Conservation (phyloP, 1,140 invertebrate species). For the Solen grandis region DNA sequence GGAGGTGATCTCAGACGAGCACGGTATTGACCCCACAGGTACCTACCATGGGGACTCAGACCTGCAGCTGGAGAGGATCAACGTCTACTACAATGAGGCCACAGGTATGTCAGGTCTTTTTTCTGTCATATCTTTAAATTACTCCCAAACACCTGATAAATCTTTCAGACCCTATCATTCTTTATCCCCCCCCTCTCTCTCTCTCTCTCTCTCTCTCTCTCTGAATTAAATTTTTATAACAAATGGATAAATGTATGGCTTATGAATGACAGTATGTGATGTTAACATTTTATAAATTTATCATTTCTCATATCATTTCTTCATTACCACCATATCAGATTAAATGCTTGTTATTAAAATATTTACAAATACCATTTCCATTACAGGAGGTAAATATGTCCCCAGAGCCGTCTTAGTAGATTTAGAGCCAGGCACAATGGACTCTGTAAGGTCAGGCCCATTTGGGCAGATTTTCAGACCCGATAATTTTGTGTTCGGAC, state of each 20-base stretch:
- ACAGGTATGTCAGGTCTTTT: too few species aligned
- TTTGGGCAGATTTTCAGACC: constrained; percentile 79
- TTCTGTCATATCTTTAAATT: not conserved
- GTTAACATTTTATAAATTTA: not conserved
- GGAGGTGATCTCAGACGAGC: constrained; percentile 91
- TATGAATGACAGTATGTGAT: not conserved
- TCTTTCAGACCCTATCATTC: not conserved
- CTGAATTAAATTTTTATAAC: not conserved
- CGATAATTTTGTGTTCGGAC: constrained; percentile 79
- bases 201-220: not conserved
- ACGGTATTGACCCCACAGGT: constrained; percentile 82
- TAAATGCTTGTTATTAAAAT: not conserved
- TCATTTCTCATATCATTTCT: not conserved
- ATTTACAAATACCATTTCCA: not conserved
- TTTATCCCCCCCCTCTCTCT: not conserved
- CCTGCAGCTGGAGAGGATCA: constrained; percentile 82
- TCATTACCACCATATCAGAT: not conserved
- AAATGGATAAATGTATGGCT: not conserved
- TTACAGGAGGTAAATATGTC: constrained; percentile 56
- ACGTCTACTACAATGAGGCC: constrained; percentile 82
- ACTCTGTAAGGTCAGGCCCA: constrained; percentile 81
- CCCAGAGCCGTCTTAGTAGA: constrained; percentile 92
- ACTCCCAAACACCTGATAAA: not conserved
- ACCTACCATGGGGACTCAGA: constrained; percentile 82
- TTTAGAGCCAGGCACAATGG: constrained; percentile 97